phyloP scores from a whole-genome alignment of 2,888 invertebrate species.

The Bimastos eiseni region DNA sequence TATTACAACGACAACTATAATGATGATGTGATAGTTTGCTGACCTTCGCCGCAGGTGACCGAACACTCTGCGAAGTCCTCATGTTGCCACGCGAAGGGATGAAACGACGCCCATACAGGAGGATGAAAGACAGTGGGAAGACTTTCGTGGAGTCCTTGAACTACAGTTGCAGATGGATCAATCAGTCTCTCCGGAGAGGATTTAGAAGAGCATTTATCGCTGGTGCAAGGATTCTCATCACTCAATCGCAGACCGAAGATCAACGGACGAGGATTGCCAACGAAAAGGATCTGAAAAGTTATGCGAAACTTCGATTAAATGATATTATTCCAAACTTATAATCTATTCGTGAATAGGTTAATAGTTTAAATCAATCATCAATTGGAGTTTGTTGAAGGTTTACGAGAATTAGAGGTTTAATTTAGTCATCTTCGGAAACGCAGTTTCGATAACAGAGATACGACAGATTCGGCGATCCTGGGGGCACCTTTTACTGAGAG shows the following conservation, averaged over 20 bases:
- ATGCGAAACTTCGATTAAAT: not conserved
- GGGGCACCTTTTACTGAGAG: no score
- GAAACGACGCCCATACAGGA: not conserved
- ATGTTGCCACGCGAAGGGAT: not conserved
- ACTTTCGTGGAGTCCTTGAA: not conserved
- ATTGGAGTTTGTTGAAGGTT: not conserved
- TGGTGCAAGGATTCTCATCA: not conserved
- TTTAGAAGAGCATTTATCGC: not conserved
- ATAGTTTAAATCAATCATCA: not conserved
- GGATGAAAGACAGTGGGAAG: not conserved
- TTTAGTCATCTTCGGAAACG: not conserved
- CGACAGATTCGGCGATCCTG: no score
- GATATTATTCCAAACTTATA: no score
- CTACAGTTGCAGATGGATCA: not conserved
- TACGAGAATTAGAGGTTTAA: not conserved
- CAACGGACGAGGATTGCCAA: not conserved
- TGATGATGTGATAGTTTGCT: not conserved
- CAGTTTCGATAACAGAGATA: not conserved
- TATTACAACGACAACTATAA: not conserved
- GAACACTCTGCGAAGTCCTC: slow-evolving; percentile 15
- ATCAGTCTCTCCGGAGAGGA: not conserved
- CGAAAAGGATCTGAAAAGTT: not conserved
- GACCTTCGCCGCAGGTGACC: slow-evolving; percentile 17
- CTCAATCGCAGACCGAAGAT: not conserved
- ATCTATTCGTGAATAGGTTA: no score